Evolutionary conservation across 2,888 invertebrate genomes (phyloP), one percentile per base, ranked within the genome.

Genomic region (Pseudanteris insignis): DNA sequence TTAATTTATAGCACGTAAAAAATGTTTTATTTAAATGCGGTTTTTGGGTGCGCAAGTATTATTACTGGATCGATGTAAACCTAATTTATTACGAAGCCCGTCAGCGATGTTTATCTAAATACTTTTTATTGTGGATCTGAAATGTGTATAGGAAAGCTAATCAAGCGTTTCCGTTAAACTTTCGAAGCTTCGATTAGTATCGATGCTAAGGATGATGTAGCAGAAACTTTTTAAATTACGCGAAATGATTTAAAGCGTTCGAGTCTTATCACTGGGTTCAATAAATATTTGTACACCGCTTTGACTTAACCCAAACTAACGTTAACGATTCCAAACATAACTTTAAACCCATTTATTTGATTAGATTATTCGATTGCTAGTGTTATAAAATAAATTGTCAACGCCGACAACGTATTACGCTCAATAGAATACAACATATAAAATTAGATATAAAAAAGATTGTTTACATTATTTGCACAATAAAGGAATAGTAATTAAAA

Each of bases 211-310:
- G 36, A 55, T 58, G 58, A 58, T 50, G 50, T 41, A 33, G 53
- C 41, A 24, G 24, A 60, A 60, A 60, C 59, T 60, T 60, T 53
- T 60, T 60, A 60, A 51, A 60, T 60, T 53, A 60, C 36, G 24
- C 11, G 37, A 33, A 53, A 53, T 60, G 51, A 59, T 51, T 53
- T 38, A 43, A 41, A 59, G 36, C 13, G 18, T 9, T 15, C 37
- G 38, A 46, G 41, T 53, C 47, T 53, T 53, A 60, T 53, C 41
- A 3, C 8, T 9, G 29, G 21, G 13, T 30, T 47, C 41, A 18
- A 40, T 25, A 29, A 40, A 44, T 44, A 32, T 48, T 57, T 28
- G 21, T 9, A 2, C 14, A 24, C 11, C 5, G 24, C 24, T 32
- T 29, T 13, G 34, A 41, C 11, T 41, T 12, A 14, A 28, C n/a